Percentiles rank a stretch among this genome's conserved stretches.
These are phyloP conservation scores for Onychorhynchus coronatus DNA, from an alignment of 2,113 vertebrate species.

Conservation along the genomic window DNA sequence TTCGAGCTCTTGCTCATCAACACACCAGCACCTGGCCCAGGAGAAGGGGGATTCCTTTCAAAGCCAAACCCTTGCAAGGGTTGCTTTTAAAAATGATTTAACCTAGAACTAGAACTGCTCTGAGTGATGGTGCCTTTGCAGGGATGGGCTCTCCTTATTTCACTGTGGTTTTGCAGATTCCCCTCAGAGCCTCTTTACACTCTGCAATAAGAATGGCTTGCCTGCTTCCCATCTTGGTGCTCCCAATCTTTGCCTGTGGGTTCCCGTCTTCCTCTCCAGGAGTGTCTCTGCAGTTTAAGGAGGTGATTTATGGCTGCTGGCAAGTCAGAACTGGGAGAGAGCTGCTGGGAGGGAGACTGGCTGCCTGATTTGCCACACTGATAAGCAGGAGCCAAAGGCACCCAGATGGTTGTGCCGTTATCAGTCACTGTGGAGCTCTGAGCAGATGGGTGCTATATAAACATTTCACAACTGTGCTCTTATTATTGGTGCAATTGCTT, in stretches of 20 bases:
- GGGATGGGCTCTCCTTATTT: not conserved
- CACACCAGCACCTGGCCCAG: accelerated
- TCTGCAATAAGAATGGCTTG: not conserved
- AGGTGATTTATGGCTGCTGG: not conserved
- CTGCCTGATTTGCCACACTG: not conserved
- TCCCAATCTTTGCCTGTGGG: not conserved
- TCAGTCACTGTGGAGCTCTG: not conserved
- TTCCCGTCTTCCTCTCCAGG: not conserved
- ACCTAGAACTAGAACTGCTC: not conserved
- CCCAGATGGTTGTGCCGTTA: not conserved
- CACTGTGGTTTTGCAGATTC: not conserved
- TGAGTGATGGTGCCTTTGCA: not conserved
- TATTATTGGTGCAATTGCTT: conserved; percentile 22
- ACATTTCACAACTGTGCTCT: not conserved
- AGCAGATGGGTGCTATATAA: conserved; percentile 31
- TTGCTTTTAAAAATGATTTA: not conserved
- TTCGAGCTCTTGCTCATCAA: not conserved
- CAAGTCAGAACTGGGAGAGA: not conserved
- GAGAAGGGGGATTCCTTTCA: not conserved
- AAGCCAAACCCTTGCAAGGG: not conserved
- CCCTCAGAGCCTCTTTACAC: not conserved
- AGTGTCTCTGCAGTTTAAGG: not conserved
- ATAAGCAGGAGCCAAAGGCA: not conserved
- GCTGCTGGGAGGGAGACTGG: not conserved
- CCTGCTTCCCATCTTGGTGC: not conserved